phyloP scores from a whole-genome alignment of 2,888 invertebrate genomes.

The Chloroclystis v-ata region DNA sequence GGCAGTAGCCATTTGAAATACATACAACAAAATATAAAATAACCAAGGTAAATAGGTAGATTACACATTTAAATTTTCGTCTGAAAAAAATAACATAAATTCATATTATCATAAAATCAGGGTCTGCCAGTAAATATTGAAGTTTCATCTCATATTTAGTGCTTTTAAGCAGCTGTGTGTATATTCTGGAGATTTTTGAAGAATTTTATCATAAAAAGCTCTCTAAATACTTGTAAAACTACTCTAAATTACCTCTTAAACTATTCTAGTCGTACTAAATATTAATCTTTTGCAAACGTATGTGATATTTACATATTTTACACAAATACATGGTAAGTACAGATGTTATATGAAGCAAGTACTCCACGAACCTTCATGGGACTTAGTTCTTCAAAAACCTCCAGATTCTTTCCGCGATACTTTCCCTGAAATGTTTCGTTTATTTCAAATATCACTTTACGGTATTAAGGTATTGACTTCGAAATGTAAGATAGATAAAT shows the following conservation, averaged over 20 bases:
- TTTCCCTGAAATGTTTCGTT: constrained; percentile 56
- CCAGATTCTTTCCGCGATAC: constrained; percentile 59
- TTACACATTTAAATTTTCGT: too few species aligned
- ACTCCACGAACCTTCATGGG: constrained; percentile 57
- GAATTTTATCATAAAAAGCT: constrained; percentile 43
- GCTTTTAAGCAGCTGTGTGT: constrained; percentile 26
- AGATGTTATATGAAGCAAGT: constrained; percentile 28
- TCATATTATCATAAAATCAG: neutral
- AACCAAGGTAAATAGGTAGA: too few species aligned
- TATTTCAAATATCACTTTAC: too few species aligned
- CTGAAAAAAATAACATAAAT: neutral
- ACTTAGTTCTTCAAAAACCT: constrained; percentile 65
- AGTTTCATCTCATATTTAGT: constrained; percentile 3
- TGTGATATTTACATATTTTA: neutral
- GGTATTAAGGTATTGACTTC: too few species aligned
- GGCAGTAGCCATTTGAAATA: too few species aligned
- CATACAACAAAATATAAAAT: too few species aligned
- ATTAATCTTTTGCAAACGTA: neutral
- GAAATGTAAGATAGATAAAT: too few species aligned
- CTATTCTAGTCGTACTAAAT: neutral
- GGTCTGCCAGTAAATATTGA: neutral
- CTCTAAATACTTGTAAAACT: constrained; percentile 18
- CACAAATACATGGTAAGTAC: too few species aligned
- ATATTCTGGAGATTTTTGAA: constrained; percentile 58
- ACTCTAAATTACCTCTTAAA: constrained; percentile 14